These are phyloP conservation scores for Archaeoteleia sp. DNA, from an alignment of 2,888 invertebrate species.

Conservation along the genomic window DNA sequence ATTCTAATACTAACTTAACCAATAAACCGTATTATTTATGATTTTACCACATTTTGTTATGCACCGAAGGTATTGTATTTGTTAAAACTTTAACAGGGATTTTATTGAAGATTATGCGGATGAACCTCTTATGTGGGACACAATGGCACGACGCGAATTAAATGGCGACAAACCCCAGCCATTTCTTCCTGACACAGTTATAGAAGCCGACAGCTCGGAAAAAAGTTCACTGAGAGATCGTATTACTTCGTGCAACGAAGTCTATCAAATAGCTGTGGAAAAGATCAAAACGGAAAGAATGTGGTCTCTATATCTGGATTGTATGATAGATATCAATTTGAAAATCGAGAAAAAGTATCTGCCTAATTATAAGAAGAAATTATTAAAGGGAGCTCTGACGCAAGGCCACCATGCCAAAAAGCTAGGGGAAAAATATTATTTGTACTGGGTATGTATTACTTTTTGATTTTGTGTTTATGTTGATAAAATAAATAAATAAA, in stretches of 20 bases:
- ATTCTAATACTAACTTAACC: too few relatives aligned
- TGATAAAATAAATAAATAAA: too few relatives aligned
- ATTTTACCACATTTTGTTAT: too few relatives aligned
- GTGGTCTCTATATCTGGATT: constrained; percentile 78
- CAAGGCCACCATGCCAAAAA: constrained; percentile 75
- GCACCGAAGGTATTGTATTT: constrained; percentile 25
- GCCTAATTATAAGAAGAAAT: constrained; percentile 75
- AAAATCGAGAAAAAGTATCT: constrained; percentile 74
- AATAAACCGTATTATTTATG: too few relatives aligned
- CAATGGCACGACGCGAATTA: constrained; percentile 79
- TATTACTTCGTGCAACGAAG: constrained; percentile 75
- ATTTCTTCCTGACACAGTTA: constrained; percentile 53
- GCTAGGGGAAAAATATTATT: constrained; percentile 76
- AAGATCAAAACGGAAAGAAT: constrained; percentile 76
- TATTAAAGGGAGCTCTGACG: constrained; percentile 76
- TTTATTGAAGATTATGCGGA: constrained; percentile 76
- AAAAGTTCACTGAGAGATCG: constrained; percentile 72
- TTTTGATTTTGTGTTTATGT: too few relatives aligned
- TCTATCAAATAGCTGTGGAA: constrained; percentile 76
- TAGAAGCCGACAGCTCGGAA: constrained; percentile 60
- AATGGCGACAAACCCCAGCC: constrained; percentile 73
- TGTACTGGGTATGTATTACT: constrained; percentile 74
- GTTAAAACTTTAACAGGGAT: too few relatives aligned
- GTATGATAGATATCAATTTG: constrained; percentile 77
- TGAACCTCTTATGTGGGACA: constrained; percentile 79